phyloP scores from a whole-genome alignment of 2,888 invertebrate genomes.

The Pollenia amentaria region DNA sequence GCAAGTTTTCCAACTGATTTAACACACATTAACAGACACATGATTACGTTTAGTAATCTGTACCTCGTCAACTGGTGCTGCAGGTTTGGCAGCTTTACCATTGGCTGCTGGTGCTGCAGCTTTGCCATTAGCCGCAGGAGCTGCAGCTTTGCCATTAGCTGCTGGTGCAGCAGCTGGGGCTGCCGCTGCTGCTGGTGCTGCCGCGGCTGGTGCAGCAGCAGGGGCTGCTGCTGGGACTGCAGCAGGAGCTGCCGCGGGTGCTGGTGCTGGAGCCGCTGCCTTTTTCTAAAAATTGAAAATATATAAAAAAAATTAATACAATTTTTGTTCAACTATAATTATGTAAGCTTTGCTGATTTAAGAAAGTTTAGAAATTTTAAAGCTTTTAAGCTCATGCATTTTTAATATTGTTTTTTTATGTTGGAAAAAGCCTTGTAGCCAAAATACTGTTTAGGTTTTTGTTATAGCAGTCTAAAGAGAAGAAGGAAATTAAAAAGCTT shows the following conservation, averaged over 20 bases:
- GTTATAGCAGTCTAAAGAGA: conserved; percentile 48
- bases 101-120: conserved; percentile 79
- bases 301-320: conserved; percentile 32
- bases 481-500: conserved; percentile 47
- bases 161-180: conserved; percentile 73
- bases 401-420: conserved; percentile 1
- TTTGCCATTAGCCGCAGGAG: conserved; percentile 71
- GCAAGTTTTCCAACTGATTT: neutral
- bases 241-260: conserved; percentile 72
- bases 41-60: conserved; percentile 13
- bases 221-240: conserved; percentile 74
- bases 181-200: conserved; percentile 73
- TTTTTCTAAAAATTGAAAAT: conserved; percentile 80
- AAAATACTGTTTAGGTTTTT: conserved; percentile 27
- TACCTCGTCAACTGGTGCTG: conserved; percentile 69
- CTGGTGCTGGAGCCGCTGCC: conserved; percentile 77
- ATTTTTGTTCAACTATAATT: neutral
- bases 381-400: conserved; percentile 60
- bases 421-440: conserved; percentile 7
- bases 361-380: neutral
- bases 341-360: conserved; percentile 12
- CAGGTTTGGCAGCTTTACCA: conserved; percentile 79
- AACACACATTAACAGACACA: conserved; percentile 41
- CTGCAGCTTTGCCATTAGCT: conserved; percentile 69
- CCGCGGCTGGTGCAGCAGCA: conserved; percentile 71